Evolutionary conservation across 2,888 invertebrate species (phyloP), one percentile per base, ranked within the genome.

Genomic region (Aphidoletes aphidimyza): DNA sequence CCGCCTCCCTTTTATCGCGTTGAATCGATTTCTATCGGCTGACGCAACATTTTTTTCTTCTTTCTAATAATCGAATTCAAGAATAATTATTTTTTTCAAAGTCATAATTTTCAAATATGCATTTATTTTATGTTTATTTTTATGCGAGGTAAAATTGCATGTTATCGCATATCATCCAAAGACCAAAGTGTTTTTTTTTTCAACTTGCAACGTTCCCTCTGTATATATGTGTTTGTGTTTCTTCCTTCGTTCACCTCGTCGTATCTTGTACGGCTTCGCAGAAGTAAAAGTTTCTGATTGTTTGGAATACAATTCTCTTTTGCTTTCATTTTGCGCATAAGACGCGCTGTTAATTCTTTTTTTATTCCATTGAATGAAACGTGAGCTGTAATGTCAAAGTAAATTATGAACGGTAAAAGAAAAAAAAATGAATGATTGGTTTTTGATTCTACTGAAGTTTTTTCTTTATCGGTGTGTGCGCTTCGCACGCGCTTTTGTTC

Each of bases 381-480:
- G 30, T 69, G 69, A 69, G 26, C 30, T 69, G 14, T 69, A 34
- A 69, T 22, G 22, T 22, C 54, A 54, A 54, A 54, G 54, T 54
- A 54, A 54, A 54, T 54, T 54, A 54, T 54, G 54, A 54, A 54
- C 54, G n/a, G 54, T 54, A 47, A 47, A 47, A 14, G 54, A 69
- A 69, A 54, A 11, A 54, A 26, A 34, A 6, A 69, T 69, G 69
- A 69, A 69, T 34, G 69, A 69, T 69, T 69, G 69, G 34, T 69
- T 69, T 69, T 17, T 30, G 69, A 69, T 69, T 69, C 22, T 69
- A n/a, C 30, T 69, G 26, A 14, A 34, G 9, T 30, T 19, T 47
- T 19, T 47, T 19, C 17, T 47, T 47, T 69, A 1, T 54, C n/a
- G 2, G 3, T 3, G 22, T 6, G 3, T 3, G 6, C 22, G 0